Conservation (phyloP, 2,888 invertebrate genomes). For the Liopterus haemorrhoidalis region DNA sequence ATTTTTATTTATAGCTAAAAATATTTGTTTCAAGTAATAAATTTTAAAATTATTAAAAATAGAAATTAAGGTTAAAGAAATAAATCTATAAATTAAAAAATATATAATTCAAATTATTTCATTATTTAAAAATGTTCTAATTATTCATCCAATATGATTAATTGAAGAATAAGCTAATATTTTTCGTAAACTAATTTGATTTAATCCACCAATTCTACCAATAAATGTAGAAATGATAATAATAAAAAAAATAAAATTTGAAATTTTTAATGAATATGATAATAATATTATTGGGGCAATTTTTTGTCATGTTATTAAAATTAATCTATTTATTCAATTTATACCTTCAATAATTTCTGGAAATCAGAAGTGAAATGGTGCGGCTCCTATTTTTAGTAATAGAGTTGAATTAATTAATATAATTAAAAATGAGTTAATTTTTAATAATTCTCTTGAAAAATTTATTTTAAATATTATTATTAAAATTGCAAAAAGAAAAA, state of each 20-base stretch:
- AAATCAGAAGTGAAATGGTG: constrained; percentile 57
- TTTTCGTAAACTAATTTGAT: constrained; percentile 47
- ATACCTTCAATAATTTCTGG: constrained; percentile 55
- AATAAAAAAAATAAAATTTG: constrained; percentile 18
- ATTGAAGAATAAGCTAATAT: constrained; percentile 58
- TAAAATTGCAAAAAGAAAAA: constrained; percentile 49
- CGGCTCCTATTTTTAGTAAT: constrained; percentile 53
- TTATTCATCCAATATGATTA: constrained; percentile 55
- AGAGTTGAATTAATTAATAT: constrained; percentile 39
- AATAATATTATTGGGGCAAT: constrained; percentile 55
- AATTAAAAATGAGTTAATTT: constrained; percentile 21
- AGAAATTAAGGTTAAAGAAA: constrained; percentile 47
- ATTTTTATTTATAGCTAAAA: constrained; percentile 44
- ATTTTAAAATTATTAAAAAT: constrained; percentile 49
- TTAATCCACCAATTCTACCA: constrained; percentile 50
- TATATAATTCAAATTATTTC: constrained; percentile 49
- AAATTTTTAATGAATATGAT: constrained; percentile 40
- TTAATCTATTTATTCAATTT: constrained; percentile 52
- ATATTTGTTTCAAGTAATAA: constrained; percentile 51
- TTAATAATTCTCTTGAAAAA: constrained; percentile 38
- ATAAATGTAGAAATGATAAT: constrained; percentile 47
- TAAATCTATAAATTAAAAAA: constrained; percentile 47
- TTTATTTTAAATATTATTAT: constrained; percentile 42
- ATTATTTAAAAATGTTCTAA: constrained; percentile 46
- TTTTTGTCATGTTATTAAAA: constrained; percentile 61